These are phyloP conservation scores for Drosophila buzzatii DNA, from an alignment of 2,888 invertebrate species.

Conservation along the genomic window DNA sequence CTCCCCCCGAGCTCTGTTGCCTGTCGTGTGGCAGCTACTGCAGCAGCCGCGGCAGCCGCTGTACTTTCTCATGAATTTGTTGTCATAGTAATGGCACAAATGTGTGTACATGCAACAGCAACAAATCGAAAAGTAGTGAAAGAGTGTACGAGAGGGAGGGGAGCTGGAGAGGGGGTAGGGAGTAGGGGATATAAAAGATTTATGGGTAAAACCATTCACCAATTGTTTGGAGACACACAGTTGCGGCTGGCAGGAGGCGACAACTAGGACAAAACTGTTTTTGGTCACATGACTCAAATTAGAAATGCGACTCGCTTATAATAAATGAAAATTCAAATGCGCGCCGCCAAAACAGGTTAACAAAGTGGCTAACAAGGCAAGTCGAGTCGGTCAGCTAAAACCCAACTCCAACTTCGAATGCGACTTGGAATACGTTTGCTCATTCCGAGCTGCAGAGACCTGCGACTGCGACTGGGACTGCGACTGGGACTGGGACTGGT, in stretches of 20 bases:
- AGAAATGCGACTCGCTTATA: conserved; percentile 76
- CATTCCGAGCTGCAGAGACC: not conserved
- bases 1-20: conserved; percentile 20
- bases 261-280: conserved; percentile 80
- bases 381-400: conserved; percentile 27
- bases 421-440: conserved; percentile 14
- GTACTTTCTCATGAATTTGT: conserved; percentile 77
- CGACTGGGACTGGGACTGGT: conserved; percentile 7
- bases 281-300: conserved; percentile 78
- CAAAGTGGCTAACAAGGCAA: conserved; percentile 72
- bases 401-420: not conserved
- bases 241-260: conserved; percentile 61
- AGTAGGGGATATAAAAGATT: conserved; percentile 61
- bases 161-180: not conserved
- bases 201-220: conserved; percentile 74
- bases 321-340: conserved; percentile 79
- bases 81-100: conserved; percentile 67
- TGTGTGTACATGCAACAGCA: conserved; percentile 53
- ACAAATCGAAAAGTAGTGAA: conserved; percentile 40
- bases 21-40: conserved; percentile 58
- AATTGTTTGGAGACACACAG: conserved; percentile 66
- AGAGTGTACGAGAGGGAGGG: not conserved
- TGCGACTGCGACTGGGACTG: not conserved
- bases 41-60: conserved; percentile 41
- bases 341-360: conserved; percentile 64